phyloP scores from a whole-genome alignment of 1,140 invertebrate species.

The Zaprionus capensis region DNA sequence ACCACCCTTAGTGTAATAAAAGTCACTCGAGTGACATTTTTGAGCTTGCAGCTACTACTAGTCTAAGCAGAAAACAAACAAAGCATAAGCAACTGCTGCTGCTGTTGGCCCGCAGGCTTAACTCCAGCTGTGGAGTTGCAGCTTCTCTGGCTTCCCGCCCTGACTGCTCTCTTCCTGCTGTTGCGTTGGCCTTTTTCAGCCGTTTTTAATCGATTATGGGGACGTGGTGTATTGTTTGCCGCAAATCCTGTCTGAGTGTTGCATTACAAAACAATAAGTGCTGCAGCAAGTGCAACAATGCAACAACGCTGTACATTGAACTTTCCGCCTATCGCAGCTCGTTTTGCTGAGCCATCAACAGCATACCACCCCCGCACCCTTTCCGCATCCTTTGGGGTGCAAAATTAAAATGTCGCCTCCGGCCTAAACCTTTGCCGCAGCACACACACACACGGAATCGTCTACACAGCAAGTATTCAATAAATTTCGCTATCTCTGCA shows the following conservation, averaged over 20 bases:
- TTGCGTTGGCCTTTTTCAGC: constrained; percentile 58
- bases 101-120: constrained; percentile 6
- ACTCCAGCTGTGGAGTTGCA: background rate
- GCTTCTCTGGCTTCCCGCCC: background rate
- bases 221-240: constrained; percentile 41
- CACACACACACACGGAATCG: constrained; percentile 22
- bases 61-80: constrained; percentile 71
- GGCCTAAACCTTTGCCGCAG: constrained; percentile 28
- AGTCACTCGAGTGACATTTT: constrained; percentile 81
- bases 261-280: constrained; percentile 54
- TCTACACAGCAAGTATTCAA: constrained; percentile 54
- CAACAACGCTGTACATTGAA: constrained; percentile 71
- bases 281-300: constrained; percentile 23
- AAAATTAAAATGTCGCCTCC: constrained; percentile 66
- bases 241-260: constrained; percentile 80
- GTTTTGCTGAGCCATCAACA: constrained; percentile 60
- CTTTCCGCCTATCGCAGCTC: constrained; percentile 50
- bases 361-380: background rate
- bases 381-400: background rate
- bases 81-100: constrained; percentile 55
- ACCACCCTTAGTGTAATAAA: constrained; percentile 58
- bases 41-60: constrained; percentile 65
- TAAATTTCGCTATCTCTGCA: constrained; percentile 57
- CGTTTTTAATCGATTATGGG: constrained; percentile 76
- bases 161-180: background rate